Evolutionary conservation across 2,113 vertebrate genomes (phyloP).

Genomic region (Pomatostomus ruficeps): DNA sequence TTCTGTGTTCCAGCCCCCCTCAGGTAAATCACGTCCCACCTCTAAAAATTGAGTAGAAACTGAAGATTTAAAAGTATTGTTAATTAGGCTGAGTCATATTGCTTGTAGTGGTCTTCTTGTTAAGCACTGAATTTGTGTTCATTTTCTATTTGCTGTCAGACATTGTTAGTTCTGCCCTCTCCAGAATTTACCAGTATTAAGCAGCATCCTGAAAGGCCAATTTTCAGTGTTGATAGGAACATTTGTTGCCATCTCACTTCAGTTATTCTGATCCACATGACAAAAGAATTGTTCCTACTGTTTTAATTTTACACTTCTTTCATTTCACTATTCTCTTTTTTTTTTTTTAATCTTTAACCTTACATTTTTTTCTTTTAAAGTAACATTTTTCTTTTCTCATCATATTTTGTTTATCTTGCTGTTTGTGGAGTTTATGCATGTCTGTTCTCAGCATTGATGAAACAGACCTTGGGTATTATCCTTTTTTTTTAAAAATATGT

Average conservation of each 20-base stretch:
- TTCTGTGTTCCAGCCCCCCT: neutral
- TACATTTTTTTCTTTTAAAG: neutral
- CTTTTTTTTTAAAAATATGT: neutral
- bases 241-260: neutral
- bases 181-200: neutral
- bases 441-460: neutral
- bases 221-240: neutral
- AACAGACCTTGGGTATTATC: neutral
- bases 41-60: neutral
- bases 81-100: neutral
- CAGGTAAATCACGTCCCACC: neutral
- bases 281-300: neutral
- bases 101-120: neutral
- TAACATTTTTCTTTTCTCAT: neutral
- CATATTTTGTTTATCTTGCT: neutral
- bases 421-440: neutral
- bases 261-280: neutral
- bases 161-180: neutral
- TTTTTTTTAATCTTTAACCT: neutral
- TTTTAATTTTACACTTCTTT: neutral
- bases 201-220: neutral
- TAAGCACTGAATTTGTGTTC: neutral
- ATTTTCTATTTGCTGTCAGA: neutral
- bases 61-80: neutral
- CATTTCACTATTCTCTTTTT: neutral